Percentiles rank a stretch among this genome's conserved stretches.
Evolutionary conservation across 2,113 vertebrate genomes (phyloP).

Genomic region (Thunnus maccoyii): DNA sequence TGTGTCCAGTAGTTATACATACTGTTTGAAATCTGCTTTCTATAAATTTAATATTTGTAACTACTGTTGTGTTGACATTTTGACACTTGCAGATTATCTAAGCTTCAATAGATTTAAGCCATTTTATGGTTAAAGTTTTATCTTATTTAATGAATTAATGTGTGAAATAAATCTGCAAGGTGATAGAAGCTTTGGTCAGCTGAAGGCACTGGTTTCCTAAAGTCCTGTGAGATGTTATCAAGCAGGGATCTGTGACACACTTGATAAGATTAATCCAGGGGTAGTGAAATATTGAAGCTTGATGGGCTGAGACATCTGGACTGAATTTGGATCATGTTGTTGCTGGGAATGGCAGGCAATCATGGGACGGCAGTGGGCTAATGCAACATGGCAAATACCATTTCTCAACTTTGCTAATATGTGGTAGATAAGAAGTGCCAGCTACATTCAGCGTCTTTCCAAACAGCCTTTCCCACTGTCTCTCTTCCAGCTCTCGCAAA

Average conservation of each 20-base stretch:
- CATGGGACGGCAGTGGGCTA: slow-evolving; percentile 78
- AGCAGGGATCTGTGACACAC: slow-evolving; percentile 78
- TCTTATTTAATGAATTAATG: slow-evolving; percentile 18
- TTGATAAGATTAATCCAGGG: slow-evolving; percentile 82
- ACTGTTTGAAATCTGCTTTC: background rate
- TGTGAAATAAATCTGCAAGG: slow-evolving; percentile 31
- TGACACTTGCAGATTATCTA: background rate
- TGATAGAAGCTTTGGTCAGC: slow-evolving; percentile 63
- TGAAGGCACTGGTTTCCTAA: slow-evolving; percentile 61
- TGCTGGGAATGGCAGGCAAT: slow-evolving; percentile 78
- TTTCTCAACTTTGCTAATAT: slow-evolving; percentile 72
- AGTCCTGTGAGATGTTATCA: slow-evolving; percentile 80
- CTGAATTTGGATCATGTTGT: slow-evolving; percentile 83
- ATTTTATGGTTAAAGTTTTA: slow-evolving; percentile 26
- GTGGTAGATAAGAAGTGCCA: slow-evolving; percentile 81
- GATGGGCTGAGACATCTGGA: slow-evolving; percentile 86
- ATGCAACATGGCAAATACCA: slow-evolving; percentile 78
- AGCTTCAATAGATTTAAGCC: background rate
- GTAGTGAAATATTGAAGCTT: slow-evolving; percentile 81
- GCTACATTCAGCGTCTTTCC: slow-evolving; percentile 62
- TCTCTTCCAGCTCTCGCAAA: slow-evolving; percentile 48
- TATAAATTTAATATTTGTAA: slow-evolving; percentile 11
- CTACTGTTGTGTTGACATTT: slow-evolving; percentile 4
- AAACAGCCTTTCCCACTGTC: slow-evolving; percentile 62
- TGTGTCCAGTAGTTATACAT: background rate